Base-by-base conservation (phyloP, 64 coral and sea anemone species). In the Pachyseris speciosa region DNA sequence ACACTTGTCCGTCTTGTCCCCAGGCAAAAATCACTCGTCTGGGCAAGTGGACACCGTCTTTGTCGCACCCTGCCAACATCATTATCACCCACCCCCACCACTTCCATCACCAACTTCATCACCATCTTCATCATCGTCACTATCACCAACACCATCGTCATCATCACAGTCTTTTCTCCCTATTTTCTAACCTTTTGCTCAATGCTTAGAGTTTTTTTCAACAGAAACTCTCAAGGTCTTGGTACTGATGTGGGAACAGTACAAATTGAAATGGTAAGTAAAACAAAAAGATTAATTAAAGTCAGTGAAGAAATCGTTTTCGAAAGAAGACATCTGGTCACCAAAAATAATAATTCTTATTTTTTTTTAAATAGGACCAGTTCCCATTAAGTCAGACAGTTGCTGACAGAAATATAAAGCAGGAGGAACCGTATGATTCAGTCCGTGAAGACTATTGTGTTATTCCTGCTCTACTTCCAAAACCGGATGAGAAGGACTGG, bases 381-480 rank as follows among this genome's bases (percentile, higher is more conserved):
- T 6, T 41, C 2, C 24, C 24, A 0, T 7, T 1, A 31, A 34
- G 22, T 7, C 9, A 87, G 25, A 32, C 28, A 55, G 41, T 59
- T 20, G 17, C n/a, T 26, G 16, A 7, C 19, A 28, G 12, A 41
- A 55, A 27, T 16, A n/a, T 0, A 58, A 27, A 19, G 77, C 19
- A 48, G 45, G 30, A 58, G 7, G 37, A 20, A 11, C n/a, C 48
- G n/a, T 45, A 9, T 17, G 48, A 67, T 27, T 17, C 24, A 15
- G 20, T 33, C 5, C 27, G 68, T 27, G 52, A 71, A 33, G 57
- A 75, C 57, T 92, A 92, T 40, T 69, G 39, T 41, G 50, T 84
- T 7, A 92, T 92, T 17, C 80, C 89, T 17, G 79, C 89, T 24
- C 30, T 92, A 22, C 31, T 37, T 17, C 26, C 29, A 30, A 64